Evolutionary conservation across 2,888 invertebrate genomes (phyloP), one percentile per base, ranked within the genome.

Genomic region (Sphecodes monilicornis): DNA sequence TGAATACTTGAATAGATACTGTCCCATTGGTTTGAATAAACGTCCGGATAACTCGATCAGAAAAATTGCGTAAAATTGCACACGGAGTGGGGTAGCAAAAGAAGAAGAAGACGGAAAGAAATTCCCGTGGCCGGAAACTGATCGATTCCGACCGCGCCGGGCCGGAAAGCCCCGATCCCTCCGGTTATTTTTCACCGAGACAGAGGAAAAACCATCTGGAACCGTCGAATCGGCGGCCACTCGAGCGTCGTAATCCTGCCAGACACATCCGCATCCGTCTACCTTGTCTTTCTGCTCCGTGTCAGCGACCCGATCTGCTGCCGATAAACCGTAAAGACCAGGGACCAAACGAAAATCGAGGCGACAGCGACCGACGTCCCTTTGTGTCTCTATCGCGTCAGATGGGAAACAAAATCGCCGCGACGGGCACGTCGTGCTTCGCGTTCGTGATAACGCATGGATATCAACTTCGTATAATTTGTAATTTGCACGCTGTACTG

Each of bases 91-190:
- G 36, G 41, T 6, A 46, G 13, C 22, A 13, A 29, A 46, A 69
- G 26, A 29, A 54, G 50, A 3, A 46, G 32, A 11, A 26, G 77
- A 29, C 78, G 60, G 64, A 57, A 80, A 72, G 73, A 80, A 80
- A 68, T 74, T 54, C 46, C 64, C 64, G 64, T 36, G 64, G 36
- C 64, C 70, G 73, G 73, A 54, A 46, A 74, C 87, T 18, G 88
- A 90, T 89, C 88, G 85, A 90, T 85, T 86, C 81, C 83, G 76
- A 64, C 76, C 78, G 86, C 60, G 29, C 18, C 60, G 18, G 82
- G 6, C 86, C 88, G 90, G 57, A 88, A 90, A 87, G 87, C 87
- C 79, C 87, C 89, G 84, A 90, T 88, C 84, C 81, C 32, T 71
- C 43, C 75, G 41, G 71, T 84, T 75, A 87, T 90, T 90, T 91